Conservation (phyloP, 2,113 vertebrate genomes). For the Entelurus aequoreus region DNA sequence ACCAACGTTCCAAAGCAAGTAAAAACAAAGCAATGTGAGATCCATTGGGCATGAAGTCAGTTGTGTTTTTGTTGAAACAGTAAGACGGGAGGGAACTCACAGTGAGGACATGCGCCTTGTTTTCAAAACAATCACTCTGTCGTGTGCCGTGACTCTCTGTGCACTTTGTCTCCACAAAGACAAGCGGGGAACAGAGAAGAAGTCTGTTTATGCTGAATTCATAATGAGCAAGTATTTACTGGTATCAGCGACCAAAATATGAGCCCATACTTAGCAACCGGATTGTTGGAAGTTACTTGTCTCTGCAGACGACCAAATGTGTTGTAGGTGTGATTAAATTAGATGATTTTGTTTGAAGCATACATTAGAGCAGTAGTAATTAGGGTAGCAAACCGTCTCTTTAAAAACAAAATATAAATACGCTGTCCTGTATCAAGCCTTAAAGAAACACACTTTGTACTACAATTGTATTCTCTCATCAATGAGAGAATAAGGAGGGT, state of each 20-base stretch:
- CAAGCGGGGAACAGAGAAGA: constrained; percentile 38
- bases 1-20: background rate
- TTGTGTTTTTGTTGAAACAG: constrained; percentile 5
- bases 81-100: constrained; percentile 15
- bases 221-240: constrained; percentile 53
- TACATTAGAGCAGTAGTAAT: background rate
- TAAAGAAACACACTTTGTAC: no score
- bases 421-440: no score
- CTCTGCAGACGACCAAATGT: no score
- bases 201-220: constrained; percentile 59
- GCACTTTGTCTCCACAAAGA: constrained; percentile 32
- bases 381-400: background rate
- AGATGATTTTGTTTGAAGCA: background rate
- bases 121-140: constrained; percentile 46
- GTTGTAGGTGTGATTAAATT: background rate
- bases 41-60: background rate
- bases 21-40: background rate
- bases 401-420: no score
- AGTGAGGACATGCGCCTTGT: constrained; percentile 44
- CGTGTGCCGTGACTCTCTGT: constrained; percentile 14
- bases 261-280: constrained; percentile 66
- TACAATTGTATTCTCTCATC: no score
- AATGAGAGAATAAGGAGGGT: no score
- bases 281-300: constrained; percentile 12
- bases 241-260: constrained; percentile 51